These are phyloP conservation scores for Leptopilina myrica DNA, from an alignment of 2,888 invertebrate species.

Conservation along the genomic window DNA sequence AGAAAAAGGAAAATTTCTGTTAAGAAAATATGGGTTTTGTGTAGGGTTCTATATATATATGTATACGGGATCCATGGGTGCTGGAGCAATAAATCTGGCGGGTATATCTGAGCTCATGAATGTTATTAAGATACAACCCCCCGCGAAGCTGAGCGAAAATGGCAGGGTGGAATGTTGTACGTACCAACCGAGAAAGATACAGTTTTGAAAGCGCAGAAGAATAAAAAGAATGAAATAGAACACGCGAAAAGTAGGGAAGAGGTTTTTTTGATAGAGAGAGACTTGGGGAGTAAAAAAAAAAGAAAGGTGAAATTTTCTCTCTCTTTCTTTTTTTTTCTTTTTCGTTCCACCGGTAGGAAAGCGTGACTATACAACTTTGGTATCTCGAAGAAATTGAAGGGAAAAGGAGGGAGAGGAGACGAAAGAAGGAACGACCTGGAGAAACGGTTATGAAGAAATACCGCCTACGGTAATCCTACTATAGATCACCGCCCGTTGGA, in stretches of 20 bases:
- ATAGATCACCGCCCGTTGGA: slow-evolving; percentile 74
- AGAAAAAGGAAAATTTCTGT: slow-evolving; percentile 3
- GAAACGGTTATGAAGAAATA: slow-evolving; percentile 75
- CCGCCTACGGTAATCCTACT: slow-evolving; percentile 75
- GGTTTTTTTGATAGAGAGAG: background rate
- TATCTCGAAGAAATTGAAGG: slow-evolving; percentile 22
- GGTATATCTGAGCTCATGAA: slow-evolving; percentile 77
- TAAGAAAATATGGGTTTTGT: slow-evolving; percentile 50
- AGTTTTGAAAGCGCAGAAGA: slow-evolving; percentile 50
- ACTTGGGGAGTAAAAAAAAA: slow-evolving; percentile 41
- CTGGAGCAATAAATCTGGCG: slow-evolving; percentile 75
- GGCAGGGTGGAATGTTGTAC: slow-evolving; percentile 60
- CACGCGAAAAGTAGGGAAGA: background rate
- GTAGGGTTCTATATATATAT: slow-evolving; percentile 49
- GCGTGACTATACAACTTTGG: slow-evolving; percentile 24
- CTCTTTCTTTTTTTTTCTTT: background rate
- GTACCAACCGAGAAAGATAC: slow-evolving; percentile 62
- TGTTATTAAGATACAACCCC: slow-evolving; percentile 77
- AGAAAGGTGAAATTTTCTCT: slow-evolving; percentile 43
- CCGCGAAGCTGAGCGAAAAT: slow-evolving; percentile 60
- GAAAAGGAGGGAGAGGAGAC: slow-evolving; percentile 15
- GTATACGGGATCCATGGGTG: slow-evolving; percentile 66
- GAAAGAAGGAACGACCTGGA: slow-evolving; percentile 54
- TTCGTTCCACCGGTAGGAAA: too few species aligned
- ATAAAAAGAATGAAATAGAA: slow-evolving; percentile 28